Evolutionary conservation across 2,797 vertebrate species (phyloP), one percentile per base, ranked within the genome.

Genomic region (Danio tinwini): DNA sequence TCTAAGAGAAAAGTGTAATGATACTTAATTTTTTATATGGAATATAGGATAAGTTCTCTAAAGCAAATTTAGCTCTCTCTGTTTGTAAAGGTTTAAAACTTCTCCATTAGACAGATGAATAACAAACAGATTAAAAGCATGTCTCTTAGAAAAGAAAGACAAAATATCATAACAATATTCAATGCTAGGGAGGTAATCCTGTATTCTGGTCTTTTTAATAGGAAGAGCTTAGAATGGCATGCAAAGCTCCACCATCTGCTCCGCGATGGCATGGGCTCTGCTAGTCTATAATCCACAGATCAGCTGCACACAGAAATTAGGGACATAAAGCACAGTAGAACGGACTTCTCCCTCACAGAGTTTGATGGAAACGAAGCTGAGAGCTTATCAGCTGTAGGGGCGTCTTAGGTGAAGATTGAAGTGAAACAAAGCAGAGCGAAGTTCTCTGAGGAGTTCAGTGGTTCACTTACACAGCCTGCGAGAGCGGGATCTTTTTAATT

Each of bases 161-260:
- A 63, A 76, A 81, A 73, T 58, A 84, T 78, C 83, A 76, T 84
- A 81, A 76, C 83, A 85, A 82, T 86, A 85, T 87, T 79, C 85
- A 81, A 53, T 76, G 76, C 76, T 79, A 59, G 71, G 74, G 67
- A 82, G 81, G 77, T 84, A 86, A 86, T 86, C 80, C 84, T 70
- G 82, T 83, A 61, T 81, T 82, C 81, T 83, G 74, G 71, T 82
- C 78, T 85, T 82, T 85, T 83, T 84, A 84, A 83, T 76, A 88
- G 83, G 74, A 83, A 81, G 78, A 84, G 81, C 81, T 84, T 83
- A 85, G 83, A 84, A 85, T 76, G 50, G 74, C 85, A 85, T 81
- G 84, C 78, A 88, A 82, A 86, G 73, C 82, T 64, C 52, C 64
- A 81, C 84, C 85, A 87, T 88, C 87, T 87, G 85, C 83, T 88